Percentiles rank a stretch among this genome's conserved stretches.
Evolutionary conservation across 2,113 vertebrate genomes (phyloP).

Genomic region (Psilopogon haemacephalus): DNA sequence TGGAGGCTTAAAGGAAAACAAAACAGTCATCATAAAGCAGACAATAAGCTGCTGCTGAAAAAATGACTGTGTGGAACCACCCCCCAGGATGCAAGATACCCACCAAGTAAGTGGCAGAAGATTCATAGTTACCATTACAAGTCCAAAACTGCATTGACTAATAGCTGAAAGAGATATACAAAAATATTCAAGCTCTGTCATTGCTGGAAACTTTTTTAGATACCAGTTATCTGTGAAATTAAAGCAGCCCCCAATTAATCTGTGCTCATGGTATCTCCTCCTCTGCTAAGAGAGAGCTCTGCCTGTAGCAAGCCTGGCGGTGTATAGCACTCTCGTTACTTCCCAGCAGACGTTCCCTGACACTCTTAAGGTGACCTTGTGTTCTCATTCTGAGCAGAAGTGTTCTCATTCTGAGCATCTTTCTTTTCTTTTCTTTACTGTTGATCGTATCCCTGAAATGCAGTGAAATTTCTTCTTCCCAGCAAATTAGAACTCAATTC

Average conservation of each 20-base stretch:
- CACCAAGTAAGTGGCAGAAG: neutral
- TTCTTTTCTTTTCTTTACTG: neutral
- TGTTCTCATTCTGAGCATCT: neutral
- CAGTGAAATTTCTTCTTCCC: too few species aligned
- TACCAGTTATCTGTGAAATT: neutral
- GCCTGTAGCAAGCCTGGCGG: neutral
- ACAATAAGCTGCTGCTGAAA: neutral
- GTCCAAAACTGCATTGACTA: neutral
- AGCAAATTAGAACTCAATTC: neutral
- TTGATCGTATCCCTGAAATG: neutral
- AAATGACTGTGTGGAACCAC: neutral
- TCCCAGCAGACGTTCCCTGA: neutral
- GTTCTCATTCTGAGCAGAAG: too few species aligned
- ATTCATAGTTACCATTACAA: neutral
- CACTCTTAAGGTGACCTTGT: neutral
- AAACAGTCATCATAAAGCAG: neutral
- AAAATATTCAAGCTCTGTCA: neutral
- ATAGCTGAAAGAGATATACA: neutral
- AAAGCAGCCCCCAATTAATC: neutral
- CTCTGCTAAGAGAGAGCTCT: neutral
- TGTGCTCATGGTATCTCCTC: neutral
- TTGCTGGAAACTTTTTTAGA: neutral
- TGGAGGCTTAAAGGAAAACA: neutral
- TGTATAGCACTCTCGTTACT: neutral
- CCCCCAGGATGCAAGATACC: neutral